Evolutionary conservation across 2,888 invertebrate genomes (phyloP).

Genomic region (Sphecodes monilicornis): DNA sequence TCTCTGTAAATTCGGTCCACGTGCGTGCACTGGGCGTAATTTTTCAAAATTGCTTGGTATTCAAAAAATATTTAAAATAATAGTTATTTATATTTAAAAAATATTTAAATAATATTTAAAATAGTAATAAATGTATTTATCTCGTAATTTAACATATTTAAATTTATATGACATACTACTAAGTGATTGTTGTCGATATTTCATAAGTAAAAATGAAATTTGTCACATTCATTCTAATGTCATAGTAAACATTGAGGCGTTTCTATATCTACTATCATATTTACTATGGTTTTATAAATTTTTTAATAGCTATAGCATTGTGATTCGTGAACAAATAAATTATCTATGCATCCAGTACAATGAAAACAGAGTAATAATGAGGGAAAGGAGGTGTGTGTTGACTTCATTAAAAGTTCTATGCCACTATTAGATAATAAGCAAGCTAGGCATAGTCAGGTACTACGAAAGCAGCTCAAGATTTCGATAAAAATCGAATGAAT

Average conservation of each 20-base stretch:
- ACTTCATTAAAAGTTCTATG: not conserved
- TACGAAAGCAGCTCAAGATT: not conserved
- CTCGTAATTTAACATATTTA: too few relatives aligned
- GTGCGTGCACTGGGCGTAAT: not conserved
- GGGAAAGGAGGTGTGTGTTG: not conserved
- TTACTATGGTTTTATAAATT: too few relatives aligned
- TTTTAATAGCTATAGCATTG: too few relatives aligned
- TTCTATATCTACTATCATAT: too few relatives aligned
- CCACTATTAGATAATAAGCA: not conserved
- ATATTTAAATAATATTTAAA: too few relatives aligned
- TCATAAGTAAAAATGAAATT: not conserved
- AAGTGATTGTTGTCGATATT: too few relatives aligned
- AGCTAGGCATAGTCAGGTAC: not conserved
- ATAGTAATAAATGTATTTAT: too few relatives aligned
- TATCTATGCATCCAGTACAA: too few relatives aligned
- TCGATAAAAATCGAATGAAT: not conserved
- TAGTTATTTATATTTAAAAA: too few relatives aligned
- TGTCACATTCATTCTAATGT: too few relatives aligned
- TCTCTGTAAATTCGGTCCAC: not conserved
- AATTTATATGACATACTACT: too few relatives aligned
- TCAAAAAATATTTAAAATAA: not conserved
- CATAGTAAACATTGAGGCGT: not conserved
- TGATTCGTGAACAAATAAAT: too few relatives aligned
- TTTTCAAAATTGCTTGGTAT: not conserved
- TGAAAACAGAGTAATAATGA: not conserved